A percentile compares a stretch with the other conserved stretches of the same genome.
Conservation (phyloP, 2,888 invertebrate species). For the Nemotelus pantherinus region DNA sequence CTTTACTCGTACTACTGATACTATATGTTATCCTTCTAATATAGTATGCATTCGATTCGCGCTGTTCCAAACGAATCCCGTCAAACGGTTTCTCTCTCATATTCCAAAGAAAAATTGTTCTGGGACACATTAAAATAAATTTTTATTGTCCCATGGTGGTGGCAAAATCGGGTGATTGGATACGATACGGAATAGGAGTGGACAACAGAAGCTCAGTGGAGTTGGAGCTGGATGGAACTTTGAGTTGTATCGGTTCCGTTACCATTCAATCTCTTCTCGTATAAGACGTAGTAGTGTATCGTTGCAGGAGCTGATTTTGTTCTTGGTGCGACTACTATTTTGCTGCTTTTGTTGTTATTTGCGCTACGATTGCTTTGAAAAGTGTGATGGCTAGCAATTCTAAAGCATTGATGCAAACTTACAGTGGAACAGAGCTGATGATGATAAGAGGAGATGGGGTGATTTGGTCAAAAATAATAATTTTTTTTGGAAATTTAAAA, state of each 20-base stretch:
- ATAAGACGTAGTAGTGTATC: conserved; percentile 17
- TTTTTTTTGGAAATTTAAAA: no score
- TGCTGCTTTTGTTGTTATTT: conserved; percentile 27
- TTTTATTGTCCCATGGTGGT: conserved; percentile 44
- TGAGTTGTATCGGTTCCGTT: no score
- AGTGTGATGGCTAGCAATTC: conserved; percentile 21
- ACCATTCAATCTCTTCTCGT: no score
- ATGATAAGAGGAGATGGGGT: no score
- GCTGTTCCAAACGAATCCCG: neutral
- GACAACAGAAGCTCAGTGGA: neutral
- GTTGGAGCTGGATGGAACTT: neutral
- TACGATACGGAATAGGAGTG: conserved; percentile 24
- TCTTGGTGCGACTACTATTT: conserved; percentile 14
- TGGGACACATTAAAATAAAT: conserved; percentile 50
- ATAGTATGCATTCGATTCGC: neutral
- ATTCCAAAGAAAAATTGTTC: conserved; percentile 50
- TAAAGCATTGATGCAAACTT: conserved; percentile 3
- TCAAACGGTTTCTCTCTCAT: conserved; percentile 40
- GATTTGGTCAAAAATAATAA: no score
- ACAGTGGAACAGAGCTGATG: no score
- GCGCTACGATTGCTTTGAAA: conserved; percentile 3
- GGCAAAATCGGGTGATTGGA: conserved; percentile 29
- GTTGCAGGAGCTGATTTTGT: conserved; percentile 9
- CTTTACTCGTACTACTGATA: no score
- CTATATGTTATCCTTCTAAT: no score